Evolutionary conservation across 2,888 invertebrate species (phyloP).

Genomic region (Drosophila borborema): DNA sequence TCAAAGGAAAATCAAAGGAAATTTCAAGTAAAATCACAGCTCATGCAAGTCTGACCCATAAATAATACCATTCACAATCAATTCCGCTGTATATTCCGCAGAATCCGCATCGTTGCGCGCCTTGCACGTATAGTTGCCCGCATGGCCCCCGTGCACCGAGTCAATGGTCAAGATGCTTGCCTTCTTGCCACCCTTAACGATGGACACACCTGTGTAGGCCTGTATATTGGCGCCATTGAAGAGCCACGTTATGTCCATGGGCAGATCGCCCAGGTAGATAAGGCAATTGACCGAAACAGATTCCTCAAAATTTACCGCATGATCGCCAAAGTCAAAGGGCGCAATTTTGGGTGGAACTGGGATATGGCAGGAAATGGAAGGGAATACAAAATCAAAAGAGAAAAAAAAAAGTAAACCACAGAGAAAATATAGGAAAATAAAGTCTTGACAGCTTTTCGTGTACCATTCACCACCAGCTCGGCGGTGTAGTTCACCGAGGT

Average conservation of each 20-base stretch:
- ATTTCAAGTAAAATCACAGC: slow-evolving; percentile 18
- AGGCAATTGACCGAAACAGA: slow-evolving; percentile 88
- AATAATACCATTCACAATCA: slow-evolving; percentile 89
- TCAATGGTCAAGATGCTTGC: slow-evolving; percentile 88
- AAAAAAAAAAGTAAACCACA: slow-evolving; percentile 29
- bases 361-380: neutral
- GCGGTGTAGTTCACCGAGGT: slow-evolving; percentile 88
- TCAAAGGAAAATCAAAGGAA: slow-evolving; percentile 25
- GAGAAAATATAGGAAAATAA: slow-evolving; percentile 12
- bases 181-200: slow-evolving; percentile 86
- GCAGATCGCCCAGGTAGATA: slow-evolving; percentile 88
- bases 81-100: slow-evolving; percentile 88
- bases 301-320: slow-evolving; percentile 89
- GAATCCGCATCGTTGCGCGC: slow-evolving; percentile 90
- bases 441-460: neutral
- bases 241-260: slow-evolving; percentile 87
- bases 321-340: slow-evolving; percentile 90
- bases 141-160: slow-evolving; percentile 88
- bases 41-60: slow-evolving; percentile 10
- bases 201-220: slow-evolving; percentile 85
- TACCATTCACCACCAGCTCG: slow-evolving; percentile 88
- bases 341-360: slow-evolving; percentile 91
- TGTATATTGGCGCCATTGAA: slow-evolving; percentile 86
- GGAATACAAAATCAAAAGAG: neutral
- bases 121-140: slow-evolving; percentile 91